Evolutionary conservation across 1,140 invertebrate species (phyloP), one percentile per base, ranked within the genome.

Genomic region (Papilio xuthus): DNA sequence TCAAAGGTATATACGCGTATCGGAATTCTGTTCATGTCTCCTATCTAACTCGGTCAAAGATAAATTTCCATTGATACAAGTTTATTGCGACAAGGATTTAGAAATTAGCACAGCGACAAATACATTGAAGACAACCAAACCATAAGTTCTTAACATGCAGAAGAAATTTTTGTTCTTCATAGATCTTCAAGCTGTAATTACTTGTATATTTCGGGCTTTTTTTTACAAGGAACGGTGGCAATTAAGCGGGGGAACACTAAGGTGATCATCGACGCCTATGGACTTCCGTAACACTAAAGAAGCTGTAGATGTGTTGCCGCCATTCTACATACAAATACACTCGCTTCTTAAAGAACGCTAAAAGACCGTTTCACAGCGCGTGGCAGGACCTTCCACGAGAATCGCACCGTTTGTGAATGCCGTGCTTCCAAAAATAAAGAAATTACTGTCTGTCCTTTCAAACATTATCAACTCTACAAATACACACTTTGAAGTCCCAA

Each of bases 1-100:
- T 28, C 23, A 67, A 67, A 67, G 26, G 26, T 13, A 67, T 60
- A 18, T 18, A 60, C 32, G 13, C 60, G 26, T 67, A 67, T 67
- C 60, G 60, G 23, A 28, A 28, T 26, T 63, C 20, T 63, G 9
- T 23, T 28, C 56, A 28, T 63, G 56, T 26, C 26, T 67, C 60
- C 26, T 67, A 67, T 67, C 60, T 32, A 28, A 67, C 60, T 67
- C 26, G 60, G 60, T 67, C 60, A 67, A 28, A 67, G 60, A 67
- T 67, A 67, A 67, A 28, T 67, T 67, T 67, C 60, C 60, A 67
- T 67, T 67, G 60, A 67, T 67, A 32, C 26, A 32, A 56, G 53
- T 56, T 67, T 67, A 67, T 67, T 67, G 26, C 60, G 60, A 67
- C 60, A 28, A 32, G 12, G 26, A 32, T 13, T 32, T 15, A 56